Evolutionary conservation across 2,113 vertebrate species (phyloP).

Genomic region (Mola mola): DNA sequence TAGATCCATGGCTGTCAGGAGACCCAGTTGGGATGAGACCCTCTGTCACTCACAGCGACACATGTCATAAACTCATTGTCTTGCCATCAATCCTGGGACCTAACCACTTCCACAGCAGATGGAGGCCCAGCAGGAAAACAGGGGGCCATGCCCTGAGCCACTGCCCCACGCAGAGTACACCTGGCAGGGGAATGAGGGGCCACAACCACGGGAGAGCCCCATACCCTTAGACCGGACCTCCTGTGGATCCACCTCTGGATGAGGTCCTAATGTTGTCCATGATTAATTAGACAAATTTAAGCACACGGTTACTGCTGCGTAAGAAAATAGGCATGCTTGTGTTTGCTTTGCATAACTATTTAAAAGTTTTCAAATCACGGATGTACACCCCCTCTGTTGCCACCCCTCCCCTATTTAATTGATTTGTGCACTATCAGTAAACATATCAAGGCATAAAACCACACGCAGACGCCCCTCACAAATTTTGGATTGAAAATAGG

Average conservation of each 20-base stretch:
- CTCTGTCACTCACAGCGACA: constrained; percentile 77
- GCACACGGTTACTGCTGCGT: constrained; percentile 3
- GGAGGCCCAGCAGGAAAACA: constrained; percentile 77
- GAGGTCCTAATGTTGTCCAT: constrained; percentile 69
- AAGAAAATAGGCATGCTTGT: neutral
- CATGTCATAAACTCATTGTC: constrained; percentile 74
- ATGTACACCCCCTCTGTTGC: neutral
- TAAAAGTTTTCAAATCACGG: constrained; percentile 6
- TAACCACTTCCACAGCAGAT: constrained; percentile 79
- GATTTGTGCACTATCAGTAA: constrained; percentile 22
- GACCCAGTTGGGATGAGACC: constrained; percentile 66
- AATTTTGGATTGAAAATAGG: constrained; percentile 44
- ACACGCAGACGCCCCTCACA: constrained; percentile 10
- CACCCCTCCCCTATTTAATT: constrained; percentile 19
- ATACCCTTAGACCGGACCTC: constrained; percentile 59
- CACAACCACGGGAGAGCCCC: constrained; percentile 62
- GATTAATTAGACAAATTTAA: constrained; percentile 72
- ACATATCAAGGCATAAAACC: constrained; percentile 18
- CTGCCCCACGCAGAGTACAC: constrained; percentile 69
- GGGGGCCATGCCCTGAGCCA: constrained; percentile 67
- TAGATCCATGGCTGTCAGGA: constrained; percentile 47
- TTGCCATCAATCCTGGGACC: constrained; percentile 75
- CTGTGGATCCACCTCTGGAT: constrained; percentile 75
- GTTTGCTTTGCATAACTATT: neutral
- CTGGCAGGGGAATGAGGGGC: constrained; percentile 56